Evolutionary conservation across 2,113 vertebrate species (phyloP), one percentile per base, ranked within the genome.

Genomic region (Paralichthys olivaceus): DNA sequence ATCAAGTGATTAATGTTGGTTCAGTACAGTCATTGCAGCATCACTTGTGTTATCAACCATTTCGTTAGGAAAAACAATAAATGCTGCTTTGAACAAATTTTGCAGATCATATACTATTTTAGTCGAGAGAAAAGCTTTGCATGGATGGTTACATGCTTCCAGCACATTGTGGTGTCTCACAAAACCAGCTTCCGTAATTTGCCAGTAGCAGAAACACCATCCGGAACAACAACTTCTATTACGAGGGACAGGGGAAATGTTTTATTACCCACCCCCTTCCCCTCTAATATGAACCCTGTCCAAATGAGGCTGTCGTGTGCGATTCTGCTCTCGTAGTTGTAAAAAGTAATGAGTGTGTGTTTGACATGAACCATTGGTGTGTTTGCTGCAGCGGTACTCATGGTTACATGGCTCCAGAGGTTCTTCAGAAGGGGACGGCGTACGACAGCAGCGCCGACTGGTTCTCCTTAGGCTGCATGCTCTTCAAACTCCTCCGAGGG

Each of bases 401-500:
- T 0, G 98, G 98, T 1, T 99, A 99, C 95, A 99, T 99, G 98
- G 98, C 98, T 57, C 98, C 98, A 0, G 98, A 99, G 93, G 98
- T 99, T 56, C 95, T 99, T 11, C 98, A 99, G 95, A 99, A 99
- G 88, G 98, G 98, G 32, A 99, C 97, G 0, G 96, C 97, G 0
- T 99, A 99, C 0, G 98, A 99, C 91, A 99, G 98, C 96, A 99
- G 98, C 0, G 98, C 98, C 0, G 98, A 99, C 92, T 99, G 98
- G 98, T 99, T 99, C 94, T 99, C 98, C 2, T 88, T 99, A 79
- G 98, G 98, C 70, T 99, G 98, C 89, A 98, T 99, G 98, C 96
- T 99, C 29, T 99, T 99, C 95, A 99, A 99, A 60, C 97, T 99
- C 1, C 96, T 99, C 20, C 89, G 98, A 89, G 98, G 98, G 98